Evolutionary conservation across 2,888 invertebrate species (phyloP), one percentile per base, ranked within the genome.

Genomic region (Ormyrus rosae): DNA sequence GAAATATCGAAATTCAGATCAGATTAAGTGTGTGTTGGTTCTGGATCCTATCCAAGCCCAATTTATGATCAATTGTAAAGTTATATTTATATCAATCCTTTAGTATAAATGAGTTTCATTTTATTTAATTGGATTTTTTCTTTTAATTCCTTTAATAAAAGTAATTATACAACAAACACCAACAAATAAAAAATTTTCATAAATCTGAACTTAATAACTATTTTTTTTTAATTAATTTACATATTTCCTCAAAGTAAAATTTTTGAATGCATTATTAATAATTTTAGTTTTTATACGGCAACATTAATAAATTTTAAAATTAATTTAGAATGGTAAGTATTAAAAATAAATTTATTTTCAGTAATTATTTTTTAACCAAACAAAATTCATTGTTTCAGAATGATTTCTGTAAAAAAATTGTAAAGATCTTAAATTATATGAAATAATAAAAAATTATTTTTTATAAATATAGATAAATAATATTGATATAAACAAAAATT

Each of bases 61-160:
- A 83, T 82, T 85, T 85, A 85, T 84, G 84, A 85, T 81, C 82
- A 85, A 85, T 85, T 86, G 87, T 86, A 87, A 86, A 87, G 85
- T 87, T 89, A 89, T 88, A 89, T 89, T 90, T 89, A 88, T 88
- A 88, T 88, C 85, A 84, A 88, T 87, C 84, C 84, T 86, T 84
- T 88, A 87, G 86, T 83, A 87, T 88, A 86, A 88, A 89, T 82
- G 83, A 87, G 85, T 84, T 88, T 89, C 84, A 86, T 86, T 88
- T 89, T 85, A 86, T 84, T 87, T 83, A 81, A 83, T 84, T 81
- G 75, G 82, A 84, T 74, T 80, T 75, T 80, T 80, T 73, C 71
- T 53, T 82, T 78, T 78, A 56, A 75, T 77, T 80, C 77, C 80
- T 78, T 80, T 75, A 79, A 75, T 79, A 82, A 76, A 75, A 76